Conservation (phyloP, 2,888 invertebrate genomes). For the Ernsta delagoae region DNA sequence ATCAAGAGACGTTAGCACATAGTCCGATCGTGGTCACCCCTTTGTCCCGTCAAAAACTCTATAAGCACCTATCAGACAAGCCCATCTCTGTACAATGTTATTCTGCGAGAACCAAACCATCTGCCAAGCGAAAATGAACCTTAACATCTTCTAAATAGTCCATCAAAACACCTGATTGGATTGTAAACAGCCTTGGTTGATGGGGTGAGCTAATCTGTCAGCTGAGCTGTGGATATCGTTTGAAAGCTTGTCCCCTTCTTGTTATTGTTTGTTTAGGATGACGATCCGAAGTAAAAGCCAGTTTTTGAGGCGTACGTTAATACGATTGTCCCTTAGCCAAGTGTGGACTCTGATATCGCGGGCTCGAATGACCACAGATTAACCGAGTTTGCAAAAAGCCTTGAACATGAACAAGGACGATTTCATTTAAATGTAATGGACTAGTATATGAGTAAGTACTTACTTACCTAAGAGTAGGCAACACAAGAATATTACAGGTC, state of each 20-base stretch:
- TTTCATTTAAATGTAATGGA: neutral
- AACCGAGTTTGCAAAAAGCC: slow-evolving; percentile 16
- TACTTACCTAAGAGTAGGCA: too few species aligned
- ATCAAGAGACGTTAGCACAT: slow-evolving; percentile 63
- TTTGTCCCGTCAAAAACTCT: slow-evolving; percentile 76
- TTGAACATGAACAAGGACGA: too few species aligned
- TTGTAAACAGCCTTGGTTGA: slow-evolving; percentile 56
- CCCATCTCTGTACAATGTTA: slow-evolving; percentile 37
- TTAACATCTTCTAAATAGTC: slow-evolving; percentile 14
- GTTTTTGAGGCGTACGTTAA: slow-evolving; percentile 80
- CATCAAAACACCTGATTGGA: slow-evolving; percentile 35
- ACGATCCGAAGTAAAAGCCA: slow-evolving; percentile 75
- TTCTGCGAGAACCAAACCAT: neutral
- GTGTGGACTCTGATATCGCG: slow-evolving; percentile 45
- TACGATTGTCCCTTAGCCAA: slow-evolving; percentile 76
- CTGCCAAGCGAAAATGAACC: slow-evolving; percentile 17
- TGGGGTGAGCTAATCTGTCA: slow-evolving; percentile 80
- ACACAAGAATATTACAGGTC: too few species aligned
- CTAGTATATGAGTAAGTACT: too few species aligned
- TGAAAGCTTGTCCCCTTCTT: slow-evolving; percentile 76
- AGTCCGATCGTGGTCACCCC: slow-evolving; percentile 59
- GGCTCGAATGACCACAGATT: slow-evolving; percentile 30
- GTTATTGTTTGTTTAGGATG: slow-evolving; percentile 84
- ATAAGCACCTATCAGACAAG: slow-evolving; percentile 71
- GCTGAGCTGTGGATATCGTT: slow-evolving; percentile 81